A percentile compares a stretch with the other conserved stretches of the same genome.
Conservation (phyloP, 2,888 invertebrate species). For the Tethea ocularis region DNA sequence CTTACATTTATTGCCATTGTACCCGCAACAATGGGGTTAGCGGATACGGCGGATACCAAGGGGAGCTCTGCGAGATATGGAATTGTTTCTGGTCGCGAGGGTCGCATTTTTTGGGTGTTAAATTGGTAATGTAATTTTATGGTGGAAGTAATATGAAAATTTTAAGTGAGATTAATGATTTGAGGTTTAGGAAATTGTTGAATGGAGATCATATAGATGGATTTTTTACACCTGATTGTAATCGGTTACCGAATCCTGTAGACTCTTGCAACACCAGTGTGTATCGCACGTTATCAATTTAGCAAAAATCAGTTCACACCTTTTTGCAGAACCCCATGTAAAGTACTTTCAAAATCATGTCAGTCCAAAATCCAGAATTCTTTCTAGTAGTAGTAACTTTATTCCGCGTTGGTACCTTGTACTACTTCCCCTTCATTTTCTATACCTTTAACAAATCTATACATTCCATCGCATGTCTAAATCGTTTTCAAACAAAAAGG, state of each 20-base stretch:
- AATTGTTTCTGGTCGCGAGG: slow-evolving; percentile 28
- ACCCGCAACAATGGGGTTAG: slow-evolving; percentile 37
- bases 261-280: no score
- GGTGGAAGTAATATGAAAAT: background rate
- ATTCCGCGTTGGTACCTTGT: background rate
- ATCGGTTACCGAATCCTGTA: no score
- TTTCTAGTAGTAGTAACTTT: background rate
- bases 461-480: slow-evolving; percentile 9
- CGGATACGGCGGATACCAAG: slow-evolving; percentile 28
- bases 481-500: slow-evolving; percentile 28
- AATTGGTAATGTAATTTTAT: slow-evolving; percentile 38
- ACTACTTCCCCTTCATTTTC: background rate
- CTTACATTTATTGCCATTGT: slow-evolving; percentile 46
- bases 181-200: background rate
- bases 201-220: background rate
- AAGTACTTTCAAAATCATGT: no score
- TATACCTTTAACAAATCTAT: background rate
- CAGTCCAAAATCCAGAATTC: no score
- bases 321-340: no score
- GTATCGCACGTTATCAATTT: no score
- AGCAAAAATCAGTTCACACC: no score
- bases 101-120: slow-evolving; percentile 21
- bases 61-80: slow-evolving; percentile 36
- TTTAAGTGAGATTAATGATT: slow-evolving; percentile 2
- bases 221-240: no score